These are phyloP conservation scores for Pseudomyrmex dendroicus DNA, from an alignment of 1,140 invertebrate genomes.

Conservation along the genomic window DNA sequence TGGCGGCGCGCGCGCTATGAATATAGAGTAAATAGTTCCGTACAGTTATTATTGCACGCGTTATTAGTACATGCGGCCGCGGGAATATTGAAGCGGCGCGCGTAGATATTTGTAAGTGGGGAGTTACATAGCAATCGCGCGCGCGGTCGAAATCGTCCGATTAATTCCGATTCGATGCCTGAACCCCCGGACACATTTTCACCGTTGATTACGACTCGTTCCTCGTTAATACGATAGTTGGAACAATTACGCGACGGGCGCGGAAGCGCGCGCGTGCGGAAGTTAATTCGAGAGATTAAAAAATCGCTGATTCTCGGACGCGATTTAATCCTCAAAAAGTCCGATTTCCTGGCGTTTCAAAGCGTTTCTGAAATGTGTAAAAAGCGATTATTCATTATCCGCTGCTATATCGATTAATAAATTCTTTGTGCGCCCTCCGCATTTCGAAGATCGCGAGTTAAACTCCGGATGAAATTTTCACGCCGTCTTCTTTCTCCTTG, in stretches of 20 bases:
- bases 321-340: constrained; percentile 28
- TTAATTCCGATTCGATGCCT: constrained; percentile 1
- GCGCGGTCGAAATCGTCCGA: constrained; percentile 21
- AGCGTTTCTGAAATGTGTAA: background rate
- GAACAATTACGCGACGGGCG: background rate
- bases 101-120: constrained; percentile 45
- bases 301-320: constrained; percentile 32
- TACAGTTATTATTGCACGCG: constrained; percentile 52
- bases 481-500: background rate
- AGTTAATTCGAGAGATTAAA: constrained; percentile 22
- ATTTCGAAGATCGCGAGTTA: background rate
- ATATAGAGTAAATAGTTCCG: constrained; percentile 58
- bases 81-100: constrained; percentile 43
- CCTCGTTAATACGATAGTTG: constrained; percentile 14
- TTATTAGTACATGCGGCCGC: constrained; percentile 39
- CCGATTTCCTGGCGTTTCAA: background rate
- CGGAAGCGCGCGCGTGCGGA: no score
- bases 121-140: constrained; percentile 24
- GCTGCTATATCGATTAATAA: constrained; percentile 5
- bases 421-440: background rate
- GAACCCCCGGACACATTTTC: constrained; percentile 40
- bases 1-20: constrained; percentile 5
- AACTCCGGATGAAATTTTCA: background rate
- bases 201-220: constrained; percentile 26
- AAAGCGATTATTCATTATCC: constrained; percentile 14